A percentile compares a stretch with the other conserved stretches of the same genome.
These are phyloP conservation scores for Mellilla xanthometata DNA, from an alignment of 2,888 invertebrate genomes.

Conservation along the genomic window DNA sequence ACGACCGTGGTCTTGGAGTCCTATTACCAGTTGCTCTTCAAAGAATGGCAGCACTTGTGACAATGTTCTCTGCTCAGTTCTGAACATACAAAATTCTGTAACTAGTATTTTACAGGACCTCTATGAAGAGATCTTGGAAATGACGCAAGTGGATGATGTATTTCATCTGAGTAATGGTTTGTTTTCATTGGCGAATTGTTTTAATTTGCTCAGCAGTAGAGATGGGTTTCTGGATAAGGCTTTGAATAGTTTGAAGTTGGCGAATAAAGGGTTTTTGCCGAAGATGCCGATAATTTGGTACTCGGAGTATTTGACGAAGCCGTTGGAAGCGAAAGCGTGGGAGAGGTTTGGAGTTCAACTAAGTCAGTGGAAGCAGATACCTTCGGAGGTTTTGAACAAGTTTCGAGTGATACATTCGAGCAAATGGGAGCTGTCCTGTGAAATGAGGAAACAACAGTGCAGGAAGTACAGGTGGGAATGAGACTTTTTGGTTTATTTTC, in stretches of 20 bases:
- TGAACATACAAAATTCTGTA: conserved; percentile 87
- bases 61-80: conserved; percentile 89
- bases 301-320: conserved; percentile 79
- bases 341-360: conserved; percentile 85
- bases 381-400: conserved; percentile 85
- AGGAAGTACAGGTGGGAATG: conserved; percentile 50
- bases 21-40: conserved; percentile 69
- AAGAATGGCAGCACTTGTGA: conserved; percentile 75
- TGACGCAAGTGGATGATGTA: conserved; percentile 88
- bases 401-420: conserved; percentile 90
- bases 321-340: conserved; percentile 74
- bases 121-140: conserved; percentile 86
- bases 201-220: conserved; percentile 86
- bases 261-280: conserved; percentile 81
- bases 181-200: conserved; percentile 86
- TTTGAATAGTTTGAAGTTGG: conserved; percentile 80
- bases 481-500: too few species aligned
- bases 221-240: conserved; percentile 87
- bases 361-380: conserved; percentile 87
- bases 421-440: conserved; percentile 90
- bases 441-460: conserved; percentile 54
- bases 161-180: conserved; percentile 91
- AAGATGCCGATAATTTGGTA: conserved; percentile 87
- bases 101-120: conserved; percentile 87
- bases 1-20: conserved; percentile 91